Evolutionary conservation across 2,797 vertebrate species (phyloP).

Genomic region (Macrochelys suwanniensis): DNA sequence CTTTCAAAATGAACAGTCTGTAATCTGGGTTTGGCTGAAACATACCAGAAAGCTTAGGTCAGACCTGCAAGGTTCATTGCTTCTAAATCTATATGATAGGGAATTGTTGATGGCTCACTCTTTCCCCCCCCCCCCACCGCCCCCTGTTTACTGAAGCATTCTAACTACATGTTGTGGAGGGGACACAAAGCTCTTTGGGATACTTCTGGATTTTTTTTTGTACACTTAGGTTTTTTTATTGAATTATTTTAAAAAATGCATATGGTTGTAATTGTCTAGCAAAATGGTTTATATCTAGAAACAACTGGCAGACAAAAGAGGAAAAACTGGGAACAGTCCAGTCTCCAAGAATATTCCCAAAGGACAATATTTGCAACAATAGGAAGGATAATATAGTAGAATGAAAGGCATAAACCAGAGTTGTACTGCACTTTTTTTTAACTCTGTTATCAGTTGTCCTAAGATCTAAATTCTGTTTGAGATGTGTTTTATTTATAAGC

Average conservation of each 20-base stretch:
- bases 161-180: conserved; percentile 41
- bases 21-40: conserved; percentile 63
- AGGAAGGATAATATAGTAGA: conserved; percentile 49
- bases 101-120: neutral
- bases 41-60: conserved; percentile 74
- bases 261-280: conserved; percentile 70
- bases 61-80: conserved; percentile 58
- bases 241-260: neutral
- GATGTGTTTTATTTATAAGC: conserved; percentile 56
- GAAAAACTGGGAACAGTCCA: conserved; percentile 57
- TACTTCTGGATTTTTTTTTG: conserved; percentile 29
- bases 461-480: conserved; percentile 66
- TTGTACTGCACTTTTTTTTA: conserved; percentile 18
- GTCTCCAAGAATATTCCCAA: conserved; percentile 58
- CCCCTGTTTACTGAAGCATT: conserved; percentile 28
- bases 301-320: conserved; percentile 74
- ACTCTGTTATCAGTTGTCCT: conserved; percentile 40
- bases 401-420: conserved; percentile 36
- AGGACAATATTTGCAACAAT: conserved; percentile 65
- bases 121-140: no score
- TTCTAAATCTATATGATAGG: conserved; percentile 54
- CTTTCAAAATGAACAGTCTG: conserved; percentile 51
- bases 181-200: conserved; percentile 16
- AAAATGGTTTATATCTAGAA: conserved; percentile 72
- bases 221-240: neutral